Conservation (phyloP, 2,888 invertebrate species). For the Agriopis marginaria region DNA sequence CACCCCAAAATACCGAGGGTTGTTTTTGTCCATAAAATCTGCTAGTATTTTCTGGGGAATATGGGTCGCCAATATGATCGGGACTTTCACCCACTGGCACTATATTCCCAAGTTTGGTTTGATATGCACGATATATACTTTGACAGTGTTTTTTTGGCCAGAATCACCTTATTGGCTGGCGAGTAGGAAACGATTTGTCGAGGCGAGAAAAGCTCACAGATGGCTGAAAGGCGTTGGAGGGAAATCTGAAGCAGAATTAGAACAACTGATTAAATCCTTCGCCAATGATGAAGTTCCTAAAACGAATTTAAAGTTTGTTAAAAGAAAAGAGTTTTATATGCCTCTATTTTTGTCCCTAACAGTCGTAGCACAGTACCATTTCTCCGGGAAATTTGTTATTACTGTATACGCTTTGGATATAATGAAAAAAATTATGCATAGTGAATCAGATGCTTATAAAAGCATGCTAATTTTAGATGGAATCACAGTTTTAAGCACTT, state of each 20-base stretch:
- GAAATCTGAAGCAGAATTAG: constrained; percentile 4
- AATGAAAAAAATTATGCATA: constrained; percentile 17
- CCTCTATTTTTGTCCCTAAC: constrained; percentile 21
- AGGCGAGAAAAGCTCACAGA: constrained; percentile 13
- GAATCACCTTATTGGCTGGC: constrained; percentile 21
- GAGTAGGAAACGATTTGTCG: constrained; percentile 12
- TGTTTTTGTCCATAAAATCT: constrained; percentile 19
- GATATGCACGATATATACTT: constrained; percentile 6
- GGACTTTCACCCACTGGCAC: constrained; percentile 14
- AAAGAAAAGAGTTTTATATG: constrained; percentile 17
- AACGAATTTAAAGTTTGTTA: not conserved
- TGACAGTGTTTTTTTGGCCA: constrained; percentile 13
- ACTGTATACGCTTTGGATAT: constrained; percentile 21
- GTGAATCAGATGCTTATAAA: constrained; percentile 6
- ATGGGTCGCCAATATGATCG: constrained; percentile 19
- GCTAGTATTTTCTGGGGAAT: constrained; percentile 23
- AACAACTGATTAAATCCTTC: constrained; percentile 30
- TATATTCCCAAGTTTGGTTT: constrained; percentile 19
- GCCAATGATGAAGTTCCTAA: not conserved
- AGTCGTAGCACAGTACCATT: constrained; percentile 9
- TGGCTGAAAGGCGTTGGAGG: constrained; percentile 13
- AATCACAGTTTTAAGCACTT: constrained; percentile 14
- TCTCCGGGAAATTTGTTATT: constrained; percentile 23
- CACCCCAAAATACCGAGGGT: constrained; percentile 2
- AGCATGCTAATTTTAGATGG: constrained; percentile 27